phyloP scores from a whole-genome alignment of 2,113 vertebrate genomes.

The Corythornis vintsioides region DNA sequence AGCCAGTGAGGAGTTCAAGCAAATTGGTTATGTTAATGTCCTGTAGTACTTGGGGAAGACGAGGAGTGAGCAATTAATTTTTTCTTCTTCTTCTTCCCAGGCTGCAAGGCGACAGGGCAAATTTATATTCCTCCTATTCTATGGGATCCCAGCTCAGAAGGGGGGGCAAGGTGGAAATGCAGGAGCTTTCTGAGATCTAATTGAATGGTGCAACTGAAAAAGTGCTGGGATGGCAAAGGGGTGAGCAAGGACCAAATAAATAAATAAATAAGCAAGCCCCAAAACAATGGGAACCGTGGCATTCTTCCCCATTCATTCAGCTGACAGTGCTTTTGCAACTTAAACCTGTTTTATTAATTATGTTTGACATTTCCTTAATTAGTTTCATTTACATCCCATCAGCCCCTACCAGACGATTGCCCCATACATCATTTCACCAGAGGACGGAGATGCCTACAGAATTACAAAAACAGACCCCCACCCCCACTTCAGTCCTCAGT shows the following conservation, averaged over 20 bases:
- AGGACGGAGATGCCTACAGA: slow-evolving; percentile 76
- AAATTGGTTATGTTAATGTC: slow-evolving; percentile 99
- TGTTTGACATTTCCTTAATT: slow-evolving; percentile 99
- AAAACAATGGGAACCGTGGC: slow-evolving; percentile 67
- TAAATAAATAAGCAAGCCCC: slow-evolving; percentile 52
- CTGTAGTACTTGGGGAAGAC: slow-evolving; percentile 93
- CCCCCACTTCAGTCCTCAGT: not conserved
- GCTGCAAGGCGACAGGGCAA: slow-evolving; percentile 85
- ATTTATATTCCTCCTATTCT: slow-evolving; percentile 90
- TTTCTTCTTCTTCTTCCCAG: slow-evolving; percentile 72
- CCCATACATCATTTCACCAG: slow-evolving; percentile 87
- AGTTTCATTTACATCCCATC: slow-evolving; percentile 98
- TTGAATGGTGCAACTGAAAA: slow-evolving; percentile 75
- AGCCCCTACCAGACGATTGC: slow-evolving; percentile 87
- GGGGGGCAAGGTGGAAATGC: slow-evolving; percentile 77
- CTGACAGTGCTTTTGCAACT: slow-evolving; percentile 90
- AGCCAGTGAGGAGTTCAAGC: slow-evolving; percentile 91
- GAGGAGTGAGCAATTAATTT: slow-evolving; percentile 95
- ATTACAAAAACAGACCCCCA: slow-evolving; percentile 66
- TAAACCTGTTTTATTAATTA: slow-evolving; percentile 99
- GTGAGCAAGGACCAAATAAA: slow-evolving; percentile 12
- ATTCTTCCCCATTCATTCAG: slow-evolving; percentile 83
- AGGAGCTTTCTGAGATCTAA: slow-evolving; percentile 83
- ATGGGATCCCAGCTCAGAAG: slow-evolving; percentile 78
- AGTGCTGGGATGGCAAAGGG: slow-evolving; percentile 51